Evolutionary conservation across 2,797 vertebrate species (phyloP).

Genomic region (Kryptolebias ocellatus): DNA sequence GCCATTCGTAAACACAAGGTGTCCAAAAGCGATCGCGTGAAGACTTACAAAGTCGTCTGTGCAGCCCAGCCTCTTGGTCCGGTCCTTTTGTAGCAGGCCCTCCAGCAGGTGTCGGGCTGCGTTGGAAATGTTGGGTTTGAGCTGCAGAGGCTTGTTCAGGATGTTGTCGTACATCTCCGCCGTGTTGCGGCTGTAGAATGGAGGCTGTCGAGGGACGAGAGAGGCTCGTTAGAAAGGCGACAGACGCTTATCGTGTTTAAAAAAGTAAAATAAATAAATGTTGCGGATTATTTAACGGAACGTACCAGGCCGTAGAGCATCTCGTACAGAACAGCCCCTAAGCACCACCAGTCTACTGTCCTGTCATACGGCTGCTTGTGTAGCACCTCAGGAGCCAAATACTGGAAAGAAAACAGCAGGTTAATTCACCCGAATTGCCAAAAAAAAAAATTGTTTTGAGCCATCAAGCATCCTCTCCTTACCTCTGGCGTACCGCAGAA

Average conservation of each 20-base stretch:
- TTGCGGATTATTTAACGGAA: too few species aligned
- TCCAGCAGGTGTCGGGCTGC: conserved; percentile 94
- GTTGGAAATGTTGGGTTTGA: conserved; percentile 99
- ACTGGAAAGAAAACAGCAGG: conserved; percentile 76
- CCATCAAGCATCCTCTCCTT: conserved; percentile 24
- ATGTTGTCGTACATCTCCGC: conserved; percentile 99
- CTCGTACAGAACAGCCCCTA: conserved; percentile 96
- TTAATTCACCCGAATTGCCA: neutral
- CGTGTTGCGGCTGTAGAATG: conserved; percentile 97
- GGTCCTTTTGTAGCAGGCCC: conserved; percentile 94
- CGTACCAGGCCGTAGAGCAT: conserved; percentile 97
- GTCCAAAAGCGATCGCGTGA: neutral
- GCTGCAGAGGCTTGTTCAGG: conserved; percentile 96
- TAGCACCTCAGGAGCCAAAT: conserved; percentile 96
- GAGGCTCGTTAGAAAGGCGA: conserved; percentile 6
- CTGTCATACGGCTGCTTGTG: conserved; percentile 98
- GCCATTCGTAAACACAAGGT: neutral
- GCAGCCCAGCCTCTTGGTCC: conserved; percentile 94
- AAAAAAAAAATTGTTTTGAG: neutral
- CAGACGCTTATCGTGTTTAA: too few species aligned
- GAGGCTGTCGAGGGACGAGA: conserved; percentile 83
- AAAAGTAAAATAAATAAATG: too few species aligned
- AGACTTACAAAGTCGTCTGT: conserved; percentile 95
- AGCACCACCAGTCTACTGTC: conserved; percentile 99
- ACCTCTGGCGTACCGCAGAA: conserved; percentile 99